These are phyloP conservation scores for Rhagoletis zephyria DNA, from an alignment of 1,140 invertebrate species.

Conservation along the genomic window DNA sequence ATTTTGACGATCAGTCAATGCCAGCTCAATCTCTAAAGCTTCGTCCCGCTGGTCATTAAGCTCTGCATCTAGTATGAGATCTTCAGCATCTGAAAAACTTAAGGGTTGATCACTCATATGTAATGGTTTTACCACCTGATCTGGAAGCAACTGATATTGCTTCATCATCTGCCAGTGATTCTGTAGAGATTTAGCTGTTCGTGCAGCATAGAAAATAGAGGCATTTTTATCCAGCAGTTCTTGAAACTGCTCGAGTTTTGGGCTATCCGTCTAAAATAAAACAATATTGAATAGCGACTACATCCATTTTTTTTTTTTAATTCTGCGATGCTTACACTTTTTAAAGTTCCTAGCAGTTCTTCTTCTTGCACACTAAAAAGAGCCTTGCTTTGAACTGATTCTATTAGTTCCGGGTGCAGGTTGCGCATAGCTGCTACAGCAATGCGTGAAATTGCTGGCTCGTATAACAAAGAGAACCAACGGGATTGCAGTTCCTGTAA, in stretches of 20 bases:
- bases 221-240: conserved; percentile 89
- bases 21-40: conserved; percentile 79
- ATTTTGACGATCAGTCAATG: conserved; percentile 78
- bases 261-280: conserved; percentile 70
- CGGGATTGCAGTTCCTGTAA: conserved; percentile 93
- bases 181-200: conserved; percentile 88
- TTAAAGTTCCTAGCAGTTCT: conserved; percentile 85
- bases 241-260: conserved; percentile 86
- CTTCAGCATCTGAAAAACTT: conserved; percentile 94
- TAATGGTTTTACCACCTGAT: conserved; percentile 83
- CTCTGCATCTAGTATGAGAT: conserved; percentile 88
- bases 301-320: not conserved
- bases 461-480: conserved; percentile 96
- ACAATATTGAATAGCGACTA: conserved; percentile 3
- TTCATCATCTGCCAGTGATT: conserved; percentile 94
- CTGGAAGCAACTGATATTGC: conserved; percentile 92
- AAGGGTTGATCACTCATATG: conserved; percentile 80
- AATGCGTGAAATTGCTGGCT: conserved; percentile 88
- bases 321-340: conserved; percentile 79
- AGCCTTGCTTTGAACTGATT: conserved; percentile 88
- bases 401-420: conserved; percentile 91
- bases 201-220: conserved; percentile 87
- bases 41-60: conserved; percentile 86
- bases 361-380: conserved; percentile 93
- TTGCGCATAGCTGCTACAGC: conserved; percentile 93